Evolutionary conservation across 2,797 vertebrate genomes (phyloP).

Genomic region (Lophius americanus): DNA sequence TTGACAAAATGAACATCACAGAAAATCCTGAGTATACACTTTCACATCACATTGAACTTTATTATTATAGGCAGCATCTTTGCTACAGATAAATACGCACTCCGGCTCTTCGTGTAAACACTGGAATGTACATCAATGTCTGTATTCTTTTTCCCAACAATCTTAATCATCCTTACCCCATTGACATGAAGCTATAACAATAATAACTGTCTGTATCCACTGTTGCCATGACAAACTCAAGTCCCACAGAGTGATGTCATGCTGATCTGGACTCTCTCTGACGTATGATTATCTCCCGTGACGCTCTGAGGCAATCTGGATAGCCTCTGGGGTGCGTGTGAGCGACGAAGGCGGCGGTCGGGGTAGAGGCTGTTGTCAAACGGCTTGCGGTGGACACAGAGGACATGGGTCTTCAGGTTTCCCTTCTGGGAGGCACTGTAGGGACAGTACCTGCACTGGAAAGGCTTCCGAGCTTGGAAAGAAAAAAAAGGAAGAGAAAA

Average conservation of each 20-base stretch:
- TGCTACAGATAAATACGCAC: conserved; percentile 80
- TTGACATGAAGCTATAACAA: conserved; percentile 68
- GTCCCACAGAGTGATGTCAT: conserved; percentile 75
- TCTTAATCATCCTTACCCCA: conserved; percentile 63
- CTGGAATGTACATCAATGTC: conserved; percentile 80
- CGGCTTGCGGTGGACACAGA: conserved; percentile 97
- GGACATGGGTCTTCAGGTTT: conserved; percentile 97
- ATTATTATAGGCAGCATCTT: conserved; percentile 77
- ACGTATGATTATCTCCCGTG: conserved; percentile 42
- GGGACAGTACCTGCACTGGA: conserved; percentile 95
- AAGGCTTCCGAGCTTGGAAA: conserved; percentile 86
- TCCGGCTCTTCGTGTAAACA: conserved; percentile 80
- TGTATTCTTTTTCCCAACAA: conserved; percentile 51
- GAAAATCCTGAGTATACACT: conserved; percentile 54
- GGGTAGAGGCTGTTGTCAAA: conserved; percentile 99
- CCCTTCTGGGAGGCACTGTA: conserved; percentile 99
- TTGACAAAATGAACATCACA: conserved; percentile 64
- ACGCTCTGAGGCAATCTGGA: conserved; percentile 58
- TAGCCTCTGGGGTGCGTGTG: conserved; percentile 76
- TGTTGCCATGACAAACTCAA: conserved; percentile 73
- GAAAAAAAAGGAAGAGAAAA: conserved; percentile 8
- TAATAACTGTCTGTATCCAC: conserved; percentile 64
- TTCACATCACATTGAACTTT: conserved; percentile 81
- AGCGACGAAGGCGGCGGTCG: conserved; percentile 95
- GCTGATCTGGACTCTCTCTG: conserved; percentile 64